Conservation (phyloP, 2,113 vertebrate species). For the Pangasianodon hypophthalmus region DNA sequence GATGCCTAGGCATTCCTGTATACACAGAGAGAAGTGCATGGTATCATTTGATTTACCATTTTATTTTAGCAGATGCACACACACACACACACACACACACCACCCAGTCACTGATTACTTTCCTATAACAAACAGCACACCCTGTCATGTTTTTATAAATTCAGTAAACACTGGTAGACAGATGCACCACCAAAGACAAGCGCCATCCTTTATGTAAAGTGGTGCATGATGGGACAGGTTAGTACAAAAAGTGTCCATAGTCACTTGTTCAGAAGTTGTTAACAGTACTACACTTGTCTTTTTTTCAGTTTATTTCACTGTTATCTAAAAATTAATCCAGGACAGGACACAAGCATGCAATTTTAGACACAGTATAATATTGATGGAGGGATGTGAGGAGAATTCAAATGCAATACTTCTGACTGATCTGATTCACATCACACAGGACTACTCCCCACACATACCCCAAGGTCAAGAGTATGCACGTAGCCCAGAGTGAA, state of each 20-base stretch:
- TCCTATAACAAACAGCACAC: not conserved
- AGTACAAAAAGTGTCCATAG: not conserved
- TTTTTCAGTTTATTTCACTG: not conserved
- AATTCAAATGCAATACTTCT: slow-evolving; percentile 67
- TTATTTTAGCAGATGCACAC: not conserved
- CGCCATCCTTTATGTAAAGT: not conserved
- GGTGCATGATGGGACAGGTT: not conserved
- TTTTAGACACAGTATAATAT: not conserved
- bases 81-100: not conserved
- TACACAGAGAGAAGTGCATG: not conserved
- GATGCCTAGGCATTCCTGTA: slow-evolving; percentile 92
- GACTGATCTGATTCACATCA: slow-evolving; percentile 83
- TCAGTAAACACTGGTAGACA: not conserved
- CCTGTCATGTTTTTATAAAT: not conserved
- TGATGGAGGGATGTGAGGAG: not conserved
- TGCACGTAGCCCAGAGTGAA: not conserved
- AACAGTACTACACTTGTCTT: not conserved
- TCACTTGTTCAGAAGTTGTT: not conserved
- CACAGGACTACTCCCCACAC: not conserved
- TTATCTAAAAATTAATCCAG: not conserved
- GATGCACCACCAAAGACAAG: not conserved
- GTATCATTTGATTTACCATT: not conserved
- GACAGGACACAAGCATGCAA: not conserved
- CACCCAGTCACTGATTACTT: not conserved
- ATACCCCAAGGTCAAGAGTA: not conserved